A percentile compares a stretch with the other conserved stretches of the same genome.
Conservation (phyloP, 23 tunicate genomes). For the Halocynthia aurantium region DNA sequence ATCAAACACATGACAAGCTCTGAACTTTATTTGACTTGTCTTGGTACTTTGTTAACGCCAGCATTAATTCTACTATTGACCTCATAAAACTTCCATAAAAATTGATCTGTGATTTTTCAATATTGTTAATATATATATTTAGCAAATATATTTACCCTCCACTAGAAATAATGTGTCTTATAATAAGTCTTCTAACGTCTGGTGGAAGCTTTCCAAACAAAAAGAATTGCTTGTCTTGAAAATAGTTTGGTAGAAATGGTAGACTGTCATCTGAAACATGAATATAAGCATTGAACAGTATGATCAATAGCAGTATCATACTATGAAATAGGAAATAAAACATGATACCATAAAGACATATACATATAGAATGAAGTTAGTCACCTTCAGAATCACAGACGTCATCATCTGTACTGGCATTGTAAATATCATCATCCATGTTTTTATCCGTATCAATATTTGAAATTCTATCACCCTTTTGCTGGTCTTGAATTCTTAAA, state of each 20-base stretch:
- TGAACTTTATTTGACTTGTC: too few relatives aligned
- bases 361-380: background rate
- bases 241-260: constrained; percentile 49
- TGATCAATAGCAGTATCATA: background rate
- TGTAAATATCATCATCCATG: constrained; percentile 28
- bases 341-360: too few relatives aligned
- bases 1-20: too few relatives aligned
- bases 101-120: background rate
- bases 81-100: background rate
- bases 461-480: constrained; percentile 1
- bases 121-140: background rate
- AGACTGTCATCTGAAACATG: constrained; percentile 3
- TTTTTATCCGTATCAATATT: background rate
- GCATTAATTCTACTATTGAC: too few relatives aligned
- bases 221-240: constrained; percentile 26
- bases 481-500: background rate
- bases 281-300: background rate
- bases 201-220: constrained; percentile 37
- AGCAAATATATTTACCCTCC: constrained; percentile 31
- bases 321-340: background rate
- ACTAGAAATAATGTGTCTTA: constrained; percentile 48
- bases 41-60: too few relatives aligned
- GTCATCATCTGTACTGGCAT: constrained; percentile 71
- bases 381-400: background rate
- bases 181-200: constrained; percentile 16